phyloP scores from a whole-genome alignment of 2,113 vertebrate genomes.

The Neolamprologus devosi region DNA sequence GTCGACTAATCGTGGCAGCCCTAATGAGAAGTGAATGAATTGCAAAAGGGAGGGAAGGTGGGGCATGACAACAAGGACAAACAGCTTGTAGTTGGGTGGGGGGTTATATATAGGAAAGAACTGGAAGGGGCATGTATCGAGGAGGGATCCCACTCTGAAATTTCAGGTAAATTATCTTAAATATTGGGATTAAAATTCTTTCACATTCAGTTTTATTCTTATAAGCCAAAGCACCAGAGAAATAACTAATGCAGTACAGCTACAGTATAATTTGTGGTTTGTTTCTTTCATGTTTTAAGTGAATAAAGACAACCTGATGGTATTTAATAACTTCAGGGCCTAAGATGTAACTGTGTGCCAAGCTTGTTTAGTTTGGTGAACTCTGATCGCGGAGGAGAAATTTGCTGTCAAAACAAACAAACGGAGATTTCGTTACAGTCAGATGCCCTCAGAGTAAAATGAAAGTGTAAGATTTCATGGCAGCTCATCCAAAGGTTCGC shows the following conservation, averaged over 20 bases:
- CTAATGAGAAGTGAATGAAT: neutral
- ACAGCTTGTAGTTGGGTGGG: neutral
- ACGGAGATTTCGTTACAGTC: neutral
- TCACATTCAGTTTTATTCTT: neutral
- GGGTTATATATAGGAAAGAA: neutral
- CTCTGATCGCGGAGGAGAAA: neutral
- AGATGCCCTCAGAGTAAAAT: neutral
- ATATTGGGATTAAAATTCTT: neutral
- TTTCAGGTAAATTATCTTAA: neutral
- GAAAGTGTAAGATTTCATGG: neutral
- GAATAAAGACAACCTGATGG: neutral
- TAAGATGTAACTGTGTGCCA: neutral
- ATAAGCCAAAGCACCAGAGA: neutral
- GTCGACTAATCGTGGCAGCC: too few relatives aligned
- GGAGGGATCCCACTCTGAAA: neutral
- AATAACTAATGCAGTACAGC: neutral
- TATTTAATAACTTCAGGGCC: neutral
- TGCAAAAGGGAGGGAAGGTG: neutral
- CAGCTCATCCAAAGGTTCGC: neutral
- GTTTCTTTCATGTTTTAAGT: neutral
- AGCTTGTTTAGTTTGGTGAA: neutral
- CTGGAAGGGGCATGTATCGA: neutral
- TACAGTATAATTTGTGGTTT: neutral
- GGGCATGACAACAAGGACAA: accelerated
- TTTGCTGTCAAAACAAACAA: neutral